phyloP scores from a whole-genome alignment of 2,888 invertebrate genomes.

The Apotomis turbidana region DNA sequence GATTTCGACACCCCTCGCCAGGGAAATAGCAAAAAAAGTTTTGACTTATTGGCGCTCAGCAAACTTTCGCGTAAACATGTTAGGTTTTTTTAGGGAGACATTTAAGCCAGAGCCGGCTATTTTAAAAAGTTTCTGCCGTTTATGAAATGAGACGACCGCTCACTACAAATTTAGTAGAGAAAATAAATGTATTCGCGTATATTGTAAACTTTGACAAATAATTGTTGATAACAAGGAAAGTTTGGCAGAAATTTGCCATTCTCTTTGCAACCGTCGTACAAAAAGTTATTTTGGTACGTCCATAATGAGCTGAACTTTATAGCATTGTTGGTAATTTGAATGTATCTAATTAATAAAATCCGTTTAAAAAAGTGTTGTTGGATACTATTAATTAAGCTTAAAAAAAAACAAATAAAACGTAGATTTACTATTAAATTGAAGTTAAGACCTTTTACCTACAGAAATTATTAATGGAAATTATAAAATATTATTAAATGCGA shows the following conservation, averaged over 20 bases:
- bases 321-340: background rate
- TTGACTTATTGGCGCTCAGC: conserved; percentile 62
- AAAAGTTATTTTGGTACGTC: background rate
- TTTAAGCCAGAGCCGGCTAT: conserved; percentile 55
- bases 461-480: background rate
- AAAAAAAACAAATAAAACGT: no score
- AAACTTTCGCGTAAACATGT: conserved; percentile 69
- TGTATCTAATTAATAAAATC: background rate
- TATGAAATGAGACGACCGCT: conserved; percentile 57
- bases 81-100: conserved; percentile 69
- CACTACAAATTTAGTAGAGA: conserved; percentile 23
- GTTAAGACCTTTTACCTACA: background rate
- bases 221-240: conserved; percentile 27
- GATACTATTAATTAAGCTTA: background rate
- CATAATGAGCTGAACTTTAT: background rate
- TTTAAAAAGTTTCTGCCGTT: conserved; percentile 62
- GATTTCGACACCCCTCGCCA: conserved; percentile 63
- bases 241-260: background rate
- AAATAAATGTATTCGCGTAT: conserved; percentile 2
- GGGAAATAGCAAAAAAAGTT: conserved; percentile 74
- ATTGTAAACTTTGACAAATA: background rate
- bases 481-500: background rate
- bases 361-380: background rate
- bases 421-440: no score
- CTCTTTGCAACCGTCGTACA: background rate